Conservation (phyloP, 2,797 vertebrate genomes). For the Anabas testudineus region DNA sequence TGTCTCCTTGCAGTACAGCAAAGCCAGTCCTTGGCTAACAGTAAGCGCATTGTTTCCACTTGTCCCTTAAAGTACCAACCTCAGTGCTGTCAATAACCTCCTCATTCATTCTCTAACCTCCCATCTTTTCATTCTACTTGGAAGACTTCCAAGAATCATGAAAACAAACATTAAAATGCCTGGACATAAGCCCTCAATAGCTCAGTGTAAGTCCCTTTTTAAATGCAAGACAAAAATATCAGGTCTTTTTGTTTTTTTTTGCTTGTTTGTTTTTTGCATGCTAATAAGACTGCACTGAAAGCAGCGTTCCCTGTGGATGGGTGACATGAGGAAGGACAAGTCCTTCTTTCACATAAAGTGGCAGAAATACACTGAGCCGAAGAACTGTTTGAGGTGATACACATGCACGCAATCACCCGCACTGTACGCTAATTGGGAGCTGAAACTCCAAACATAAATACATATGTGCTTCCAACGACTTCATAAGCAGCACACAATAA, state of each 20-base stretch:
- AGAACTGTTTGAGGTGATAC: constrained; percentile 34
- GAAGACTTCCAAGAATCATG: constrained; percentile 75
- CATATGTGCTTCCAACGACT: constrained; percentile 18
- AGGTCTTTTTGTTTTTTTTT: no score
- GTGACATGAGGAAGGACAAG: constrained; percentile 64
- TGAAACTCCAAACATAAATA: constrained; percentile 13
- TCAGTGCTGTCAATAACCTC: constrained; percentile 83
- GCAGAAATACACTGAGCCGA: constrained; percentile 51
- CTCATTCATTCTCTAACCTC: constrained; percentile 76
- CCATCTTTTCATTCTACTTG: constrained; percentile 81
- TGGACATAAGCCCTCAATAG: constrained; percentile 80
- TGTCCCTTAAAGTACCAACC: constrained; percentile 84
- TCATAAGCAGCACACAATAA: constrained; percentile 48
- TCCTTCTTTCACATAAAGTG: constrained; percentile 73
- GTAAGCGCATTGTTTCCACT: constrained; percentile 88
- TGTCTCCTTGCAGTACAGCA: constrained; percentile 83
- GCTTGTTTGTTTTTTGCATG: no score
- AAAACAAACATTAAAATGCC: constrained; percentile 77
- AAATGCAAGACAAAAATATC: constrained; percentile 84
- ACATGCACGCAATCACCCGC: constrained; percentile 29
- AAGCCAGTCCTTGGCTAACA: constrained; percentile 85
- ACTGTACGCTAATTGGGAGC: constrained; percentile 27
- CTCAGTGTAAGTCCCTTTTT: constrained; percentile 82
- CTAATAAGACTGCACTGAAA: constrained; percentile 78
- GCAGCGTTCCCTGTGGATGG: constrained; percentile 55